Conservation (phyloP, 2,888 invertebrate species). For the Halictus quadricinctus region DNA sequence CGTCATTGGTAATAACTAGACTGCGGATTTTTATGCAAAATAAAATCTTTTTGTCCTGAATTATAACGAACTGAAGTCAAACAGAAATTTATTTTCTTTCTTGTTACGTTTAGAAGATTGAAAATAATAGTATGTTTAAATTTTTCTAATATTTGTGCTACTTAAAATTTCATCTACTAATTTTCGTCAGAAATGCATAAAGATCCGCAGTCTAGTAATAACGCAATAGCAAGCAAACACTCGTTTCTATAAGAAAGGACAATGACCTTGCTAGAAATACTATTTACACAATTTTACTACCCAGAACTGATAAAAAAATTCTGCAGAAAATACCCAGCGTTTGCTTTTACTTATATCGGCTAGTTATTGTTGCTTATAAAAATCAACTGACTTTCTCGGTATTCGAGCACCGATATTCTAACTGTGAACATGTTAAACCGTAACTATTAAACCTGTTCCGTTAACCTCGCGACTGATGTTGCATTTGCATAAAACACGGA, state of each 20-base stretch:
- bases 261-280: too few relatives aligned
- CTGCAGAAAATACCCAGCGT: not conserved
- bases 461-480: not conserved
- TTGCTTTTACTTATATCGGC: not conserved
- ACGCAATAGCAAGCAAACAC: not conserved
- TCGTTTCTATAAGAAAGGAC: too few relatives aligned
- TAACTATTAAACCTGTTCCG: not conserved
- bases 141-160: too few relatives aligned
- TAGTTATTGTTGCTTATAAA: not conserved
- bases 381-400: not conserved
- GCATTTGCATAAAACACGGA: not conserved
- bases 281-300: not conserved
- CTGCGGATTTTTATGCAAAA: too few relatives aligned
- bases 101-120: too few relatives aligned
- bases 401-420: not conserved
- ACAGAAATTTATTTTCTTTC: too few relatives aligned
- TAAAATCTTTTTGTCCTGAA: too few relatives aligned
- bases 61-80: too few relatives aligned
- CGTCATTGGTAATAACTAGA: too few relatives aligned
- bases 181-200: too few relatives aligned
- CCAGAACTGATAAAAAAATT: not conserved
- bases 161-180: too few relatives aligned
- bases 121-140: too few relatives aligned
- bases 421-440: not conserved
- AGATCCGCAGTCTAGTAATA: not conserved